Evolutionary conservation across 1,140 invertebrate species (phyloP), one percentile per base, ranked within the genome.

Genomic region (Cydia strobilella): DNA sequence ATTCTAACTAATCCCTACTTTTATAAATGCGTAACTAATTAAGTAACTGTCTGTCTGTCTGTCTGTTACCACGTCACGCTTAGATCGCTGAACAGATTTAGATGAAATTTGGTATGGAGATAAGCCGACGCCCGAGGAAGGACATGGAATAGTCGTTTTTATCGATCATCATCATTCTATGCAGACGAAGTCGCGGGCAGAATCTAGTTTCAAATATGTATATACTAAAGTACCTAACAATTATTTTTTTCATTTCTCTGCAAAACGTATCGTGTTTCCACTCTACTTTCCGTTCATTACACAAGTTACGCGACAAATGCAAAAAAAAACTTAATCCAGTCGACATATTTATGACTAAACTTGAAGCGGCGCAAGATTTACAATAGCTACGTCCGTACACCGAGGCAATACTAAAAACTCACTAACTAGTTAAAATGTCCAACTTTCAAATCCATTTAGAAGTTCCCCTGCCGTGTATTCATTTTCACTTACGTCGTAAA

Each of bases 381-480:
- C n/a, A 31, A 62, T 48, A 63, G n/a, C 48, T 65, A 76, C 63
- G 39, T 35, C 18, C 25, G 54, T 39, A 42, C 65, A 59, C 31
- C 74, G 7, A 13, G 45, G 59, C 72, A 62, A 74, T 45, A 27
- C 74, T 35, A 74, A 27, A 54, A 75, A 73, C 77, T 80, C 65
- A 42, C 54, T 79, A 81, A 81, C 80, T 80, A 80, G 78, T 82
- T 82, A 75, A 82, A 82, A 80, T 51, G 77, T 31, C 75, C 54
- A 78, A 82, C 76, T 82, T 80, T 62, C 65, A 62, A 77, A 80
- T 73, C 74, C 75, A 78, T 78, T 80, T 77, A 74, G 59, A 80
- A 69, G 31, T 74, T 76, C 51, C 20, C 74, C 42, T 62, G 23
- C 39, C 63, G 63, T 42, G 71, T 69, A 78, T 77, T 72, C 75